Evolutionary conservation across 2,797 vertebrate genomes (phyloP).

Genomic region (Enteromius unitaeniatus): DNA sequence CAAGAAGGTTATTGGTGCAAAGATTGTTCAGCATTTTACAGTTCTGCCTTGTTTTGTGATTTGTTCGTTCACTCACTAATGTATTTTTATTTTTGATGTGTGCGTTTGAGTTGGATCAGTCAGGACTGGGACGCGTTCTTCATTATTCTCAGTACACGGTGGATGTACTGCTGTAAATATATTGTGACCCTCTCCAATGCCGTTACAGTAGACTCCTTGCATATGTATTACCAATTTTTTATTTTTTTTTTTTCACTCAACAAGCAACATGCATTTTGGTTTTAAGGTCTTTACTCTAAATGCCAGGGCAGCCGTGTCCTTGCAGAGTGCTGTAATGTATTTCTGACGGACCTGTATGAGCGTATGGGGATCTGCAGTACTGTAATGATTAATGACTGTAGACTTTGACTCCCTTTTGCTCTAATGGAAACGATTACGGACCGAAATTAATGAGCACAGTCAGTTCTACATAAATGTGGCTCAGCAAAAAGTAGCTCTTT

Average conservation of each 20-base stretch:
- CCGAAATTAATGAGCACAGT: constrained; percentile 54
- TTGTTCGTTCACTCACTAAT: constrained; percentile 66
- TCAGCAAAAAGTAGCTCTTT: constrained; percentile 40
- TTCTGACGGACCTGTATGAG: constrained; percentile 26
- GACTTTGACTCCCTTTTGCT: constrained; percentile 39
- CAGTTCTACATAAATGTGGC: constrained; percentile 34
- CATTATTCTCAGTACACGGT: constrained; percentile 64
- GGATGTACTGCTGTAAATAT: constrained; percentile 72
- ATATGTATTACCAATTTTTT: constrained; percentile 64
- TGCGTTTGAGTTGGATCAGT: constrained; percentile 52
- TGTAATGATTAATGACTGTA: constrained; percentile 54
- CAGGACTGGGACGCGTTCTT: constrained; percentile 57
- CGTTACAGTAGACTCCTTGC: constrained; percentile 69
- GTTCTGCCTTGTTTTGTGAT: constrained; percentile 60
- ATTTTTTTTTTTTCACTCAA: constrained; percentile 8
- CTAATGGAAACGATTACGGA: constrained; percentile 43
- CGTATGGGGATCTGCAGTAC: constrained; percentile 37
- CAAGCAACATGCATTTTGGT: constrained; percentile 35
- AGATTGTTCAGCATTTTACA: constrained; percentile 64
- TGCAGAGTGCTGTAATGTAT: constrained; percentile 17
- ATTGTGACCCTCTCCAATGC: constrained; percentile 71
- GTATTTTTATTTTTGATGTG: constrained; percentile 67
- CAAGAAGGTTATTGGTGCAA: constrained; percentile 52
- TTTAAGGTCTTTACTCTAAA: constrained; percentile 27
- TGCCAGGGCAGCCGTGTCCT: constrained; percentile 17